Conservation (phyloP, 2,888 invertebrate species). For the Charanyca ferruginea region DNA sequence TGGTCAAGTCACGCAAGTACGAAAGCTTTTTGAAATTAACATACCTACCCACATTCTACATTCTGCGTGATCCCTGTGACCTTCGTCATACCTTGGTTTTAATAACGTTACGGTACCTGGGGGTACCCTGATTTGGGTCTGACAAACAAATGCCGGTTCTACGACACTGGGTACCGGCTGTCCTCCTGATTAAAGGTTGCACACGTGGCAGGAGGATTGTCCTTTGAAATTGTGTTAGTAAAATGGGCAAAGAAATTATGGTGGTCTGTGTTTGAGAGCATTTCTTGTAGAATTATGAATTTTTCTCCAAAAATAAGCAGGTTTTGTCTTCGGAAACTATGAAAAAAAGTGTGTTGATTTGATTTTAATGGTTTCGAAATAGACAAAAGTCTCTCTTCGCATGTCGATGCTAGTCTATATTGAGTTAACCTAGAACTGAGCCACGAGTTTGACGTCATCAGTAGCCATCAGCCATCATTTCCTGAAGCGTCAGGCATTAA, state of each 20-base stretch:
- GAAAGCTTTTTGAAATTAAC: slow-evolving; percentile 20
- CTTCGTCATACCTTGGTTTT: slow-evolving; percentile 11
- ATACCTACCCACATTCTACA: background rate
- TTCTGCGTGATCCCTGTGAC: background rate
- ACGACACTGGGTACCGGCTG: slow-evolving; percentile 16
- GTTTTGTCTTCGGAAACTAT: no score
- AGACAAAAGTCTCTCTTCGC: no score
- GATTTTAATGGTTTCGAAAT: no score
- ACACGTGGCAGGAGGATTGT: background rate
- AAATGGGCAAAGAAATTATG: background rate
- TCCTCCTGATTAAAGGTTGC: slow-evolving; percentile 5
- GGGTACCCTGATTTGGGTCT: slow-evolving; percentile 3
- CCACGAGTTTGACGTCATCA: no score
- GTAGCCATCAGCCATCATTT: no score
- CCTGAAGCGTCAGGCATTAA: no score
- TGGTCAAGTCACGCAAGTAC: background rate
- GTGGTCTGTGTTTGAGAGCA: no score
- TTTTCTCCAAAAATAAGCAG: no score
- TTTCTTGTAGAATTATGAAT: no score
- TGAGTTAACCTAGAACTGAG: no score
- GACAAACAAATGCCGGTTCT: slow-evolving; percentile 13
- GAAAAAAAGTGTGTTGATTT: no score
- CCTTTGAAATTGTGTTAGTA: background rate
- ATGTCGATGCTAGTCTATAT: no score
- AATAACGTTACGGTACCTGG: slow-evolving; percentile 8